Evolutionary conservation across 2,797 vertebrate species (phyloP).

Genomic region (Notamacropus eugenii): DNA sequence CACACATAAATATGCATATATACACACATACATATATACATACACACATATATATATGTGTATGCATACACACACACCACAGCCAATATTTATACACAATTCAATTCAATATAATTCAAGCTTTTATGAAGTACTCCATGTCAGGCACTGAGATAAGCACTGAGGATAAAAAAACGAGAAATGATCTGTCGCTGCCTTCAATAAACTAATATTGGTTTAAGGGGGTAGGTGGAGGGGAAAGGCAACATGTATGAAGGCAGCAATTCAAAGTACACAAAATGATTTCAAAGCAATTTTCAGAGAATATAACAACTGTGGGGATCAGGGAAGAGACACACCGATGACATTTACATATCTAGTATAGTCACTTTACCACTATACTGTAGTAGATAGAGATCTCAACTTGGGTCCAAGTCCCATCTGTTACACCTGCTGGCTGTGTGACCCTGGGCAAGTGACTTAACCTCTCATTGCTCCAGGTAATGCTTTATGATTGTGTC

Average conservation of each 20-base stretch:
- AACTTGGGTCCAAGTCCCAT: not conserved
- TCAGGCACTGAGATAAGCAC: not conserved
- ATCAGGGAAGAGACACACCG: not conserved
- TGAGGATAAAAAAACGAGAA: not conserved
- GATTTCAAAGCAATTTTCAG: not conserved
- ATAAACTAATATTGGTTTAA: not conserved
- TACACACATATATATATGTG: rapidly evolving
- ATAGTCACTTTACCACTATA: too few species aligned
- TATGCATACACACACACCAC: not conserved
- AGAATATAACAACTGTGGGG: not conserved
- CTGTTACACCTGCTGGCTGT: not conserved
- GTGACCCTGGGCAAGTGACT: not conserved
- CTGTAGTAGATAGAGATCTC: not conserved
- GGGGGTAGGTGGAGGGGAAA: not conserved
- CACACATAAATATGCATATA: rapidly evolving
- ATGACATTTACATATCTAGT: not conserved
- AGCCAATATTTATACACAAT: not conserved
- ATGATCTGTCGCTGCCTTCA: not conserved
- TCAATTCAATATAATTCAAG: not conserved
- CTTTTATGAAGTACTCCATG: not conserved
- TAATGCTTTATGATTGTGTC: not conserved
- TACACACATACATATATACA: not conserved
- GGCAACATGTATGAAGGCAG: not conserved
- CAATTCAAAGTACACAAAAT: not conserved
- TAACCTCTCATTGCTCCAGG: not conserved